These are phyloP conservation scores for Holacanthus passer DNA, from an alignment of 2,113 vertebrate genomes.

Conservation along the genomic window DNA sequence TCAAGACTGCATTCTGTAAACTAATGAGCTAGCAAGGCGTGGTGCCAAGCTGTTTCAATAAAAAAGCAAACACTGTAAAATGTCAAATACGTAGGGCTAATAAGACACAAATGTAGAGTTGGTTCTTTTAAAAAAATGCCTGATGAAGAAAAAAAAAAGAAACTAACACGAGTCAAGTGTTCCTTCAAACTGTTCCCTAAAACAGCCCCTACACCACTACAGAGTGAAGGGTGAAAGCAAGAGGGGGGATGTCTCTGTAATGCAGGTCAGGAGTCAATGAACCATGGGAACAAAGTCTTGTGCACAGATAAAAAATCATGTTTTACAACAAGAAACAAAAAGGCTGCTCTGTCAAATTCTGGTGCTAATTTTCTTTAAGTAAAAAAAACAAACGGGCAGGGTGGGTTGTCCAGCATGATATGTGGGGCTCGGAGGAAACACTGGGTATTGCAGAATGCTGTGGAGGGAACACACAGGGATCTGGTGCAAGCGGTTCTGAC, in stretches of 20 bases:
- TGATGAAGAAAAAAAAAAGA: not conserved
- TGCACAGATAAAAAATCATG: not conserved
- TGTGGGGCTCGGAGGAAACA: conserved; percentile 43
- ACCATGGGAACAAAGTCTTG: not conserved
- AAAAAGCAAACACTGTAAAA: conserved; percentile 22
- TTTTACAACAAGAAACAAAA: conserved; percentile 19
- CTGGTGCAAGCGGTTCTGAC: conserved; percentile 79
- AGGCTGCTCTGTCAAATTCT: not conserved
- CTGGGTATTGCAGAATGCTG: conserved; percentile 66
- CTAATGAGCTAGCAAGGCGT: conserved; percentile 22
- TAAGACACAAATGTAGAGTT: conserved; percentile 25
- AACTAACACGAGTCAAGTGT: conserved; percentile 16
- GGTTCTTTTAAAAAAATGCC: not conserved
- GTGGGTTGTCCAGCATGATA: conserved; percentile 34
- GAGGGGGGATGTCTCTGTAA: not conserved
- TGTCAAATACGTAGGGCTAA: conserved; percentile 23
- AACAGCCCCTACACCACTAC: conserved; percentile 13
- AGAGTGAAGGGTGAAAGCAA: not conserved
- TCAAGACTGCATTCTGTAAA: conserved; percentile 7
- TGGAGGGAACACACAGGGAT: conserved; percentile 84
- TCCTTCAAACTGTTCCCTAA: conserved; percentile 14
- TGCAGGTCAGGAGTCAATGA: not conserved
- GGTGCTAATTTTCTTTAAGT: not conserved
- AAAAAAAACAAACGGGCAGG: conserved; percentile 8
- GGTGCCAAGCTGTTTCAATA: not conserved